phyloP scores from a whole-genome alignment of 2,888 invertebrate genomes.

The Hydropsyche betteni region DNA sequence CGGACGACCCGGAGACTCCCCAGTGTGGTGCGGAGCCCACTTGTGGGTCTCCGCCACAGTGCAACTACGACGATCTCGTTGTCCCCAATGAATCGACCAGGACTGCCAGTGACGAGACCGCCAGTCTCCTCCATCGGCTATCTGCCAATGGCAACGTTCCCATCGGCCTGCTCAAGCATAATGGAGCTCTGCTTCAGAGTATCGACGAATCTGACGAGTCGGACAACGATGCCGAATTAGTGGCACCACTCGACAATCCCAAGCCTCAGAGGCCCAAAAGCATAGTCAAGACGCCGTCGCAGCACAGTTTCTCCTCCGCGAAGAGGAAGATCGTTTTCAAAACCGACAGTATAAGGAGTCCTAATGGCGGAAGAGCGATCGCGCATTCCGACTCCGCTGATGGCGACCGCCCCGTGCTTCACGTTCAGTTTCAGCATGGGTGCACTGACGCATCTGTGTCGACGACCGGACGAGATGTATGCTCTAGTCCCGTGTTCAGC shows the following conservation, averaged over 20 bases:
- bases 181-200: slow-evolving; percentile 38
- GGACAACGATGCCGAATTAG: background rate
- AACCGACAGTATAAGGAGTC: slow-evolving; percentile 54
- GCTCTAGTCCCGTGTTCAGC: slow-evolving; percentile 57
- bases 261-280: slow-evolving; percentile 51
- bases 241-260: background rate
- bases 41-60: slow-evolving; percentile 57
- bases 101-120: slow-evolving; percentile 30
- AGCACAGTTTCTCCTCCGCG: slow-evolving; percentile 48
- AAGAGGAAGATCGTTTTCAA: slow-evolving; percentile 53
- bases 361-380: slow-evolving; percentile 54
- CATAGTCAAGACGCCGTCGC: slow-evolving; percentile 53
- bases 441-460: slow-evolving; percentile 53
- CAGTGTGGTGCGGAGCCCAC: slow-evolving; percentile 60
- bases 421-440: slow-evolving; percentile 70
- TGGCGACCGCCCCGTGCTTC: slow-evolving; percentile 62
- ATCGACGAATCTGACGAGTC: slow-evolving; percentile 44
- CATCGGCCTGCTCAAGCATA: slow-evolving; percentile 19
- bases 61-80: slow-evolving; percentile 56
- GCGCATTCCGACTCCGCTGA: slow-evolving; percentile 27
- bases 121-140: slow-evolving; percentile 17
- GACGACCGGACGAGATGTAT: slow-evolving; percentile 52
- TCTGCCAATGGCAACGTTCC: slow-evolving; percentile 1
- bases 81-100: background rate
- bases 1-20: slow-evolving; percentile 57